Evolutionary conservation across 2,888 invertebrate genomes (phyloP).

Genomic region (Noctuana brunneofusca): DNA sequence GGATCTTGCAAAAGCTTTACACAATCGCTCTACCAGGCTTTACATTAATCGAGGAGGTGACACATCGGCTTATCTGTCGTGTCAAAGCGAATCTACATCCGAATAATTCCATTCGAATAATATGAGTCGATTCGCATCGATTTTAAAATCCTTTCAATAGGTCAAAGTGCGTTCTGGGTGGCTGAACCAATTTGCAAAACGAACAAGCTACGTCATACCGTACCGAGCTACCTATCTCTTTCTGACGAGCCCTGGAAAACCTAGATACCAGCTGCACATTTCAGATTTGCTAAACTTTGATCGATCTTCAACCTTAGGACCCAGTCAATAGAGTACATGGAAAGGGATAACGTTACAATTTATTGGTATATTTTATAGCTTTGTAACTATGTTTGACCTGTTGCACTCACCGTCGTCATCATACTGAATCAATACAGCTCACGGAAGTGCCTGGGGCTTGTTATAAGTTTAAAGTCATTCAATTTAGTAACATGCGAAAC

Average conservation of each 20-base stretch:
- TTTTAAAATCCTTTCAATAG: constrained; percentile 48
- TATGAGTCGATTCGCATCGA: constrained; percentile 43
- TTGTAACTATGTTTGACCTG: constrained; percentile 45
- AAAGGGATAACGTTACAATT: constrained; percentile 30
- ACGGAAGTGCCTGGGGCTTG: constrained; percentile 28
- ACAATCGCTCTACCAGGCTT: not conserved
- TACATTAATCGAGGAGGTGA: not conserved
- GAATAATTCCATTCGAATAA: constrained; percentile 26
- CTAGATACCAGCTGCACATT: constrained; percentile 60
- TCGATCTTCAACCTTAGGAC: constrained; percentile 55
- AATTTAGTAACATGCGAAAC: not conserved
- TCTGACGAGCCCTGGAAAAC: constrained; percentile 67
- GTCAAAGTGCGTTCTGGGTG: constrained; percentile 52
- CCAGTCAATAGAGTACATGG: constrained; percentile 42
- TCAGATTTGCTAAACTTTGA: constrained; percentile 42
- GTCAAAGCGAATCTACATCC: constrained; percentile 39
- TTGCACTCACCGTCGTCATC: constrained; percentile 50
- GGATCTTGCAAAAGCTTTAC: not conserved
- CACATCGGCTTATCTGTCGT: constrained; percentile 1
- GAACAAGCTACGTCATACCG: constrained; percentile 46
- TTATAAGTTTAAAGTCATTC: constrained; percentile 1
- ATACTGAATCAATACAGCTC: constrained; percentile 51
- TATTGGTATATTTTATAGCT: constrained; percentile 28
- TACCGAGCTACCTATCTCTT: constrained; percentile 63
- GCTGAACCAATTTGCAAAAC: constrained; percentile 51